A percentile compares a stretch with the other conserved stretches of the same genome.
Evolutionary conservation across 2,113 vertebrate species (phyloP).

Genomic region (Leptocoma aspasia): DNA sequence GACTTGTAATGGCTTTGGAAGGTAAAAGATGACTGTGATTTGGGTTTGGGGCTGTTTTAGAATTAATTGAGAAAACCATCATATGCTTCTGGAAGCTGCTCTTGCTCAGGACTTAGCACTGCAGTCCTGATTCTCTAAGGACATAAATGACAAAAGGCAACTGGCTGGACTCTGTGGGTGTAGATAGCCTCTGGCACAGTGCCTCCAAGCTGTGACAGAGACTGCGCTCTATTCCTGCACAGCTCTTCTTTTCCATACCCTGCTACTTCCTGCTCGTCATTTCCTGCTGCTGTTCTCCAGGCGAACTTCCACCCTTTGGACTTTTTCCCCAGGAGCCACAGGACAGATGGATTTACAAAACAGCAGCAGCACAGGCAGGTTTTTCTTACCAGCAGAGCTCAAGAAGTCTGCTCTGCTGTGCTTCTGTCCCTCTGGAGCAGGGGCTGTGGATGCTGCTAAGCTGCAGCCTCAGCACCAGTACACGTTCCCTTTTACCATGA

Average conservation of each 20-base stretch:
- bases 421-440: background rate
- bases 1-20: background rate
- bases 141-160: background rate
- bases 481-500: rapidly evolving
- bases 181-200: rapidly evolving
- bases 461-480: rapidly evolving
- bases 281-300: background rate
- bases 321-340: background rate
- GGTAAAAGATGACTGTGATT: background rate
- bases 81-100: background rate
- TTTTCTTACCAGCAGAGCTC: background rate
- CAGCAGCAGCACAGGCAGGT: background rate
- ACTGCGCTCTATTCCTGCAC: rapidly evolving
- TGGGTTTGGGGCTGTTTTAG: background rate
- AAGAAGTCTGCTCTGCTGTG: background rate
- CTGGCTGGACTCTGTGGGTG: background rate
- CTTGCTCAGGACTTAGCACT: background rate
- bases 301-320: background rate
- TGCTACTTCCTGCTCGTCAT: background rate
- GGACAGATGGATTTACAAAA: background rate
- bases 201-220: rapidly evolving
- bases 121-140: background rate
- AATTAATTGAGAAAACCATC: background rate
- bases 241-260: background rate
- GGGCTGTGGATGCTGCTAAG: background rate